These are phyloP conservation scores for Brachystomella parvula DNA, from an alignment of 1,140 invertebrate genomes.

Conservation along the genomic window DNA sequence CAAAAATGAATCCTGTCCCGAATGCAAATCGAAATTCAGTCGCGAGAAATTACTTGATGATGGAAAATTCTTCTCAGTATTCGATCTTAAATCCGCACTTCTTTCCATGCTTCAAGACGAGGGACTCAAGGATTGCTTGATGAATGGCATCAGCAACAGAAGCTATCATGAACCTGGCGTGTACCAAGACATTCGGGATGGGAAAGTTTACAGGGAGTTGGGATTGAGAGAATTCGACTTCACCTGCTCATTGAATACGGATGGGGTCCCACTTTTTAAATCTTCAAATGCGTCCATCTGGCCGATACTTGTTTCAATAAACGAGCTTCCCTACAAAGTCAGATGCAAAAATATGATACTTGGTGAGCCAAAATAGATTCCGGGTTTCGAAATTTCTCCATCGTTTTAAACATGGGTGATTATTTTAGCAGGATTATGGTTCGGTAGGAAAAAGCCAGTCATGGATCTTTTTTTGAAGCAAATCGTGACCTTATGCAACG, in stretches of 20 bases:
- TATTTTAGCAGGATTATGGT: slow-evolving; percentile 34
- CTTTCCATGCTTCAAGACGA: neutral
- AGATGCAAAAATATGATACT: too few relatives aligned
- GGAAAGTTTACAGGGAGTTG: slow-evolving; percentile 3
- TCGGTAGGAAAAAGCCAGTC: slow-evolving; percentile 19
- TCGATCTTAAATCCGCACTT: neutral
- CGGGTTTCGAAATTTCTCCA: too few relatives aligned
- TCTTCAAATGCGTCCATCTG: slow-evolving; percentile 41
- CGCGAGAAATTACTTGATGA: neutral
- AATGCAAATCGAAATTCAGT: neutral
- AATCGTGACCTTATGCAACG: neutral
- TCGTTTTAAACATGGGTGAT: slow-evolving; percentile 15
- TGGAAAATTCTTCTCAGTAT: slow-evolving; percentile 14
- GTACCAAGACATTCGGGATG: neutral
- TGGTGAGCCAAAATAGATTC: too few relatives aligned
- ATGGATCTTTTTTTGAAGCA: slow-evolving; percentile 19
- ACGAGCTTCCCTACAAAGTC: slow-evolving; percentile 41
- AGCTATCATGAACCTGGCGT: neutral
- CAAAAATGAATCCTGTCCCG: neutral
- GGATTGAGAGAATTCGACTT: slow-evolving; percentile 10
- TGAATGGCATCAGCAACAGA: neutral
- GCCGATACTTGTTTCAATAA: slow-evolving; percentile 40
- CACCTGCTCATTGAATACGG: slow-evolving; percentile 31
- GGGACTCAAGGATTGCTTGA: neutral
- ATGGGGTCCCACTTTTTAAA: slow-evolving; percentile 42